Evolutionary conservation across 2,888 invertebrate species (phyloP).

Genomic region (Callosobruchus maculatus): DNA sequence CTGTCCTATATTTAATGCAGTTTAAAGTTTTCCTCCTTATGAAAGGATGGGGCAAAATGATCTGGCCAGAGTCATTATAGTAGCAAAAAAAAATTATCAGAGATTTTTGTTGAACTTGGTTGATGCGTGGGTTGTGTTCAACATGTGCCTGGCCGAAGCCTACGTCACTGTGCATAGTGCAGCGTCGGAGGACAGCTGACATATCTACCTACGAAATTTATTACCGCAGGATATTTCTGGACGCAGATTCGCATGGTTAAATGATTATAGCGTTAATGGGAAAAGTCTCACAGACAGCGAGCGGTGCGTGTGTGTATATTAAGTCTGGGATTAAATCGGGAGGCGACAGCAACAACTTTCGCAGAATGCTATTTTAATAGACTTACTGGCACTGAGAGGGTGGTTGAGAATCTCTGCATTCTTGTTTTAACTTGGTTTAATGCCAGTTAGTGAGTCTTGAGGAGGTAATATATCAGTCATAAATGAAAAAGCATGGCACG

Average conservation of each 20-base stretch:
- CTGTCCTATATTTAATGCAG: too few relatives aligned
- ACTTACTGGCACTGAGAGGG: not conserved
- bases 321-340: not conserved
- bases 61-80: too few relatives aligned
- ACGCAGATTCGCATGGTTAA: not conserved
- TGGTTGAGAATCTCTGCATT: not conserved
- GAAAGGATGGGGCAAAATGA: too few relatives aligned
- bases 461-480: not conserved
- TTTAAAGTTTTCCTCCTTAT: too few relatives aligned
- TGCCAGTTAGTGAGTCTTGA: not conserved
- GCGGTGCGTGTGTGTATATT: not conserved
- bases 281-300: not conserved
- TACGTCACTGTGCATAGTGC: not conserved
- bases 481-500: not conserved
- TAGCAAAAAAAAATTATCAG: too few relatives aligned
- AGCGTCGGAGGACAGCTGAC: not conserved
- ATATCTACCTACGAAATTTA: not conserved
- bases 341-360: not conserved
- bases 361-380: not conserved
- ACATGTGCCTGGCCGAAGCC: not conserved
- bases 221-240: not conserved
- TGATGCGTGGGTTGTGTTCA: too few relatives aligned
- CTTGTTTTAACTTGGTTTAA: not conserved
- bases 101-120: too few relatives aligned
- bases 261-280: not conserved